phyloP scores from a whole-genome alignment of 2,888 invertebrate species.

The Podotricha telesiphe region DNA sequence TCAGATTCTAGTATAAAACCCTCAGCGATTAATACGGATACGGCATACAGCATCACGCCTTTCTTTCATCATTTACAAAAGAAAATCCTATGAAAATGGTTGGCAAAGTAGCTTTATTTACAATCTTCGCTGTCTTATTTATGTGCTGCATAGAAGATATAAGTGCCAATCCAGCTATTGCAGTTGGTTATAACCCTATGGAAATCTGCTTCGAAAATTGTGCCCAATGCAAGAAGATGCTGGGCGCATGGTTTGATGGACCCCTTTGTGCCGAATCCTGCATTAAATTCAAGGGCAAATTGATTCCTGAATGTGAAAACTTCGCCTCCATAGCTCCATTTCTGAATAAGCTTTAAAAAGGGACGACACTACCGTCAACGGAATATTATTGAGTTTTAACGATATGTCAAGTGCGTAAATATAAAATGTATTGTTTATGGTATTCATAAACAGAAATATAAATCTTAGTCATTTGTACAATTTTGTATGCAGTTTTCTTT shows the following conservation, averaged over 20 bases:
- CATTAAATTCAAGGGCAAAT: constrained; percentile 91
- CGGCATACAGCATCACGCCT: constrained; percentile 26
- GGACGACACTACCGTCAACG: neutral
- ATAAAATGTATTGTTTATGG: neutral
- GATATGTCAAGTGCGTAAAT: neutral
- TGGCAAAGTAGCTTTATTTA: constrained; percentile 19
- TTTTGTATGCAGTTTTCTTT: neutral
- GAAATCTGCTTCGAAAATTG: constrained; percentile 93
- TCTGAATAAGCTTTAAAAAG: constrained; percentile 77
- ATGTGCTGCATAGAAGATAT: constrained; percentile 14
- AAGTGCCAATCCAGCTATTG: constrained; percentile 45
- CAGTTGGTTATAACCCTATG: constrained; percentile 80
- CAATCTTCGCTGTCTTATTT: neutral
- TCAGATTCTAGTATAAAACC: constrained; percentile 35
- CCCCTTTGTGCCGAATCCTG: constrained; percentile 93
- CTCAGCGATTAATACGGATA: constrained; percentile 1
- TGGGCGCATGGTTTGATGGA: constrained; percentile 93
- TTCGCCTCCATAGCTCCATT: constrained; percentile 91
- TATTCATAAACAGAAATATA: neutral
- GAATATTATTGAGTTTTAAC: neutral
- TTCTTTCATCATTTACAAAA: constrained; percentile 4
- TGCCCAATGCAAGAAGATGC: constrained; percentile 95
- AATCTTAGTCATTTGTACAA: neutral
- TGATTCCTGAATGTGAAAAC: constrained; percentile 94
- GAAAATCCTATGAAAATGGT: constrained; percentile 20